Percentiles rank a stretch among this genome's conserved stretches.
Evolutionary conservation across 1,140 invertebrate species (phyloP).

Genomic region (Nylanderia fulva): DNA sequence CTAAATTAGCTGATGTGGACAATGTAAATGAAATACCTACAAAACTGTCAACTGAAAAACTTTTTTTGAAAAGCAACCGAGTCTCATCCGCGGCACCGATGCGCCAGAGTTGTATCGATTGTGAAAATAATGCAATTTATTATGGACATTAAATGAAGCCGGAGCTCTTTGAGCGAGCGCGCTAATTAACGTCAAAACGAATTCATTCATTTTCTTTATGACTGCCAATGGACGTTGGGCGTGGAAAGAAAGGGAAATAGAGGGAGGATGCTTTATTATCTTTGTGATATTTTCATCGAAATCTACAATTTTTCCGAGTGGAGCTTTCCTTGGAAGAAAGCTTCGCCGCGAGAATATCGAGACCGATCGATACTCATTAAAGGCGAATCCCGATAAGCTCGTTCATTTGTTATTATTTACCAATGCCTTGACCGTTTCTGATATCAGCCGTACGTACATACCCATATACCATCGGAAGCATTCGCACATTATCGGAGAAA

Average conservation of each 20-base stretch:
- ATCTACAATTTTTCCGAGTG: constrained; percentile 26
- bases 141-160: constrained; percentile 35
- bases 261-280: constrained; percentile 23
- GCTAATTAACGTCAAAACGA: constrained; percentile 47
- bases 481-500: constrained; percentile 32
- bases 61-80: not conserved
- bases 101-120: constrained; percentile 8
- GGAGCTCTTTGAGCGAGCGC: constrained; percentile 21
- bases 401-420: constrained; percentile 55
- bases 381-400: constrained; percentile 52
- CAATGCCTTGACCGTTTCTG: constrained; percentile 40
- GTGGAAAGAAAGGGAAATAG: not conserved
- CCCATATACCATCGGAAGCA: constrained; percentile 21
- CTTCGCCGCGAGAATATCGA: constrained; percentile 18
- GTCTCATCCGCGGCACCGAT: constrained; percentile 1
- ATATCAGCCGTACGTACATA: constrained; percentile 8
- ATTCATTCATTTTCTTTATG: constrained; percentile 55
- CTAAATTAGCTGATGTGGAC: not conserved
- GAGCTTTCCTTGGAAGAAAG: constrained; percentile 10
- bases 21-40: not conserved
- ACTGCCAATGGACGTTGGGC: constrained; percentile 14
- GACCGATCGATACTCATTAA: constrained; percentile 57
- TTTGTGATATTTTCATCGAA: constrained; percentile 44
- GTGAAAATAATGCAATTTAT: constrained; percentile 51
- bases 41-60: not conserved